Conservation (phyloP, 2,888 invertebrate genomes). For the Apamea anceps region DNA sequence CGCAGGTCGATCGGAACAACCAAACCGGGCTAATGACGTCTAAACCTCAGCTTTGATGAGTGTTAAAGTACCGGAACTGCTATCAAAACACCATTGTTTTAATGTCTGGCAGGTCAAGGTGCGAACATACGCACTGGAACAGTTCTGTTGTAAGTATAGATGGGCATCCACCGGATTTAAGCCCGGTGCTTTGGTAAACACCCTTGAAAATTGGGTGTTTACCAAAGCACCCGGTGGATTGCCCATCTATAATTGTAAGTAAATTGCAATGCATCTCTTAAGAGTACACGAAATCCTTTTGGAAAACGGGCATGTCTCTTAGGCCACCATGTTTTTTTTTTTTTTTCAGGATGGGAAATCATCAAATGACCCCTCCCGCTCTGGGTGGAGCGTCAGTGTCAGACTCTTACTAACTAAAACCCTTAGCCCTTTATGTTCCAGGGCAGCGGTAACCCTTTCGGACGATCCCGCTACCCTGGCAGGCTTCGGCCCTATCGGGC, state of each 20-base stretch:
- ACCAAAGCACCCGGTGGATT: no score
- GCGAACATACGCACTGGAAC: background rate
- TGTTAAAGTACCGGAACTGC: constrained; percentile 28
- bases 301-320: background rate
- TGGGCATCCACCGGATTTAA: no score
- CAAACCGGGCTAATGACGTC: constrained; percentile 42
- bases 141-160: background rate
- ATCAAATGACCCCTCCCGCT: no score
- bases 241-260: background rate
- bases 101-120: constrained; percentile 18
- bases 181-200: no score
- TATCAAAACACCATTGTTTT: constrained; percentile 55
- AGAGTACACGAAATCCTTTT: background rate
- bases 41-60: constrained; percentile 13
- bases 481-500: no score
- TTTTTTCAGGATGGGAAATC: no score
- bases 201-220: no score
- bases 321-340: background rate
- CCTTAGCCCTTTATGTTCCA: no score
- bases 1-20: constrained; percentile 47
- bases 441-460: no score
- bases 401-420: no score
- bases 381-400: no score
- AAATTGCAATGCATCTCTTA: background rate
- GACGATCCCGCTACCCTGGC: no score